Conservation (phyloP, 1,140 invertebrate species). For the Heterodera schachtii region DNA sequence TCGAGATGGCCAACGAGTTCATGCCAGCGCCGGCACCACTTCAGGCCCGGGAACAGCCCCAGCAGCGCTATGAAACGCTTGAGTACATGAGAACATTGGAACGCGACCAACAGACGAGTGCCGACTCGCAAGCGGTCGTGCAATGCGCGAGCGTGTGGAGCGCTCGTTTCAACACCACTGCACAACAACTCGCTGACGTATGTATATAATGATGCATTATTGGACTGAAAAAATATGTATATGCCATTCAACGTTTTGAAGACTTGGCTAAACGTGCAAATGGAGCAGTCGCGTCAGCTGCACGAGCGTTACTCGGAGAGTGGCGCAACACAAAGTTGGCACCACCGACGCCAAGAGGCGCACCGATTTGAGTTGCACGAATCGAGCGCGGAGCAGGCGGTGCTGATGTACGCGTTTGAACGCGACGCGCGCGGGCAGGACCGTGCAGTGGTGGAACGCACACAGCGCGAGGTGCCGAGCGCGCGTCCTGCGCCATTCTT, state of each 20-base stretch:
- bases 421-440: constrained; percentile 9
- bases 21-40: constrained; percentile 14
- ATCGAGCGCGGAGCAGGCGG: constrained; percentile 15
- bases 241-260: neutral
- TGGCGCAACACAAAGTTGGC: neutral
- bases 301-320: neutral
- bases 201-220: neutral
- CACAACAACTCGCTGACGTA: constrained; percentile 21
- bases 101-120: constrained; percentile 8
- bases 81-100: constrained; percentile 51
- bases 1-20: constrained; percentile 42
- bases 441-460: constrained; percentile 6
- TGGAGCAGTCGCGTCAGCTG: neutral
- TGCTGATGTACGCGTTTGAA: constrained; percentile 25
- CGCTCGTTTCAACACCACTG: constrained; percentile 11
- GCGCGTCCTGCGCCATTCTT: constrained; percentile 22
- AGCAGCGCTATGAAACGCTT: constrained; percentile 45
- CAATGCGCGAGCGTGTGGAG: constrained; percentile 19
- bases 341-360: neutral
- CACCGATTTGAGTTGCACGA: neutral
- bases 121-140: constrained; percentile 5
- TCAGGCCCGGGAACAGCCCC: constrained; percentile 36
- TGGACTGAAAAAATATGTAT: neutral
- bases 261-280: neutral
- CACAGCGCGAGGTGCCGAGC: neutral